Base-by-base conservation (phyloP, 2,888 invertebrate species). In the Catocala fraxini region DNA sequence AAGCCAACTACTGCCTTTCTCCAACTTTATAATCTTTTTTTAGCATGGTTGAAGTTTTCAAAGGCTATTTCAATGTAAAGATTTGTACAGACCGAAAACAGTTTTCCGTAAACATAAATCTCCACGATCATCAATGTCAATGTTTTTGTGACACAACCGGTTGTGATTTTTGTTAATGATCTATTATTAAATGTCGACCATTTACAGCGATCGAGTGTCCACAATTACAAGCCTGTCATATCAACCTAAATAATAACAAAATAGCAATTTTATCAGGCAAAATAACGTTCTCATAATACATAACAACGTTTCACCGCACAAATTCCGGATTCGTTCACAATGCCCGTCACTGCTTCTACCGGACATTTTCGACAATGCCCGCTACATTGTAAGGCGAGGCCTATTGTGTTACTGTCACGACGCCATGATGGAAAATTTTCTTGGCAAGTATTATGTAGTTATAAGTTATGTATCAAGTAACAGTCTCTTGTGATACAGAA, bases 291-390 rank as follows among this genome's bases (percentile, higher is more conserved):
- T 25, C 62, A 62, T 45, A 58, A 54, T 56, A 54, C 43, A 58
- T 56, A 59, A 48, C 65, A 63, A 51, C 68, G 59, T 59, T 67
- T 73, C 64, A 68, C 65, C 63, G 72, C 56, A 73, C 59, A 61
- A 73, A 77, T 73, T 77, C 77, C 66, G 59, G 57, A 55, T 61
- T 58, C 57, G 65, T 71, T 75, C 83, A 91, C 90, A 91, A 91
- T 86, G 85, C 85, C 82, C 85, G 89, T 90, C 87, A 82, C 81
- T 74, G 89, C 83, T 86, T 85, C 85, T 84, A 82, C 72, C 75
- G 80, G 78, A 71, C 77, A 70, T 79, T 80, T 75, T 74, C 77
- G 78, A 81, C 83, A 79, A 76, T 79, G 51, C 56, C 73, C 67
- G 55, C 51, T 51, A 68, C 57, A 56, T 49, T 51, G 51, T 64